Evolutionary conservation across 2,888 invertebrate species (phyloP).

Genomic region (Spodoptera picta): DNA sequence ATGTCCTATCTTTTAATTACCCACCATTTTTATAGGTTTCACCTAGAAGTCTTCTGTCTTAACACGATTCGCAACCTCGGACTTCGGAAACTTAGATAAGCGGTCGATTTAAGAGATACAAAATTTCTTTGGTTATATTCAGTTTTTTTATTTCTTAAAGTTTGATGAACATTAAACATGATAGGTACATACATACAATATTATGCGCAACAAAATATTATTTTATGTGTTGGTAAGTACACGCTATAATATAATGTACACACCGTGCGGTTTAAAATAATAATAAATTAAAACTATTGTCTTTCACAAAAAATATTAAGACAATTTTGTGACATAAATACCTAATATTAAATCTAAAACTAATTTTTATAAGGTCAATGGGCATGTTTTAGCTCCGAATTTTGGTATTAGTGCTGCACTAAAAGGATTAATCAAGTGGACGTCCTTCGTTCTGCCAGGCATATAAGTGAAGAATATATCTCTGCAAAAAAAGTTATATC

Average conservation of each 20-base stretch:
- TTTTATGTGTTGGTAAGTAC: not conserved
- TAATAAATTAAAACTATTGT: too few species aligned
- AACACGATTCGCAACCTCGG: too few species aligned
- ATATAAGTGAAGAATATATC: conserved; percentile 82
- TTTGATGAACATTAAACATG: not conserved
- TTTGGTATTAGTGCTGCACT: conserved; percentile 71
- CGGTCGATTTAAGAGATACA: too few species aligned
- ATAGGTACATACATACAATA: too few species aligned
- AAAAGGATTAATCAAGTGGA: conserved; percentile 77
- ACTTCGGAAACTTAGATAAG: too few species aligned
- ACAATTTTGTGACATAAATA: too few species aligned
- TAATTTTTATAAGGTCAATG: conserved; percentile 49
- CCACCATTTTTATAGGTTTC: too few species aligned
- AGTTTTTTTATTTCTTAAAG: not conserved
- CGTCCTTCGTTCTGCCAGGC: conserved; percentile 80
- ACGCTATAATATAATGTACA: conserved; percentile 1
- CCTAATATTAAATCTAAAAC: too few species aligned
- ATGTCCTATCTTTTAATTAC: too few species aligned
- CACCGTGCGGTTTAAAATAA: too few species aligned
- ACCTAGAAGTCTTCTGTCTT: too few species aligned
- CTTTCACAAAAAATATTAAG: too few species aligned
- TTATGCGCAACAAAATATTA: not conserved
- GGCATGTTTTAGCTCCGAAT: conserved; percentile 77
- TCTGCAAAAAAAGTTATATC: conserved; percentile 64
- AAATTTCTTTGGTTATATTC: conserved; percentile 1